These are phyloP conservation scores for Macrophya annulata DNA, from an alignment of 2,888 invertebrate species.

Conservation along the genomic window DNA sequence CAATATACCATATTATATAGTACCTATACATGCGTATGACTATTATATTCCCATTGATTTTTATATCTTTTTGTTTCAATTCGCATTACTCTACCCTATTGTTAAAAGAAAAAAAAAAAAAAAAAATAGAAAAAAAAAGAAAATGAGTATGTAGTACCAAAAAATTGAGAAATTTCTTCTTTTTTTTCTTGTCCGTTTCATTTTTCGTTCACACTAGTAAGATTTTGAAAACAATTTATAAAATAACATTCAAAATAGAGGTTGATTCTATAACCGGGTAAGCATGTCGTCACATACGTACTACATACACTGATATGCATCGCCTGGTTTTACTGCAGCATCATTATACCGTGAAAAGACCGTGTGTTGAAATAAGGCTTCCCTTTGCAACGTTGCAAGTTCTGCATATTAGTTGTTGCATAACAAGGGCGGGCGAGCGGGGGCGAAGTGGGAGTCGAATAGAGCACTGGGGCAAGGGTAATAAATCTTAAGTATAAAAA, in stretches of 20 bases:
- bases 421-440: not conserved
- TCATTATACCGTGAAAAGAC: constrained; percentile 5
- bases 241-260: not conserved
- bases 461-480: not conserved
- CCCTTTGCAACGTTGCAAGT: constrained; percentile 48
- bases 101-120: too few species aligned
- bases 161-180: too few species aligned
- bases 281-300: not conserved
- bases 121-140: too few species aligned
- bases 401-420: constrained; percentile 42
- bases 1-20: not conserved
- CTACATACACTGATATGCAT: not conserved
- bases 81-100: not conserved
- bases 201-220: not conserved
- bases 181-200: too few species aligned
- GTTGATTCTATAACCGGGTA: not conserved
- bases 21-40: not conserved
- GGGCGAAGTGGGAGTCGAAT: not conserved
- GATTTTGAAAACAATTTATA: not conserved
- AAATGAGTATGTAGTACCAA: too few species aligned
- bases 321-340: constrained; percentile 9
- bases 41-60: not conserved
- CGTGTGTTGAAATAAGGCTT: constrained; percentile 43
- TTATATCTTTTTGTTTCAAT: not conserved
- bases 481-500: constrained; percentile 1